Conservation (phyloP, 2,113 vertebrate species). For the Falcunculus frontatus region DNA sequence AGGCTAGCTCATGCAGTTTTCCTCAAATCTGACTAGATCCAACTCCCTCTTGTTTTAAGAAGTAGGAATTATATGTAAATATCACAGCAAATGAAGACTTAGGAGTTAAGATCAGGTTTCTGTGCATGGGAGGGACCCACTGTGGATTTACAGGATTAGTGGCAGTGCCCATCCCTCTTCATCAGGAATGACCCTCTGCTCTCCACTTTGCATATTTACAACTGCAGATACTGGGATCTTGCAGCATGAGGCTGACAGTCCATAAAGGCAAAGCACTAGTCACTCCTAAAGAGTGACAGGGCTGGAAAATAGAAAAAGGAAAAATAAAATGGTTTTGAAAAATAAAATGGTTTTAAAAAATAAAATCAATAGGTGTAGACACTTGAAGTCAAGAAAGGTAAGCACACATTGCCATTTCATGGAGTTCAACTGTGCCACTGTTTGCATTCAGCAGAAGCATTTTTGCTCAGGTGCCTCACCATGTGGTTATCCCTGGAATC, state of each 20-base stretch:
- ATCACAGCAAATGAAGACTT: background rate
- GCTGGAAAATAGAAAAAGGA: background rate
- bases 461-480: background rate
- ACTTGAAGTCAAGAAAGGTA: background rate
- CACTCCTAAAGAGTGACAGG: background rate
- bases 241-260: background rate
- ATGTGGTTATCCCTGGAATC: background rate
- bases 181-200: background rate
- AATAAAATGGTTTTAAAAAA: background rate
- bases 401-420: background rate
- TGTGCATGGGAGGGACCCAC: background rate
- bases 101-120: background rate
- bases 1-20: background rate
- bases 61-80: background rate
- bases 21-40: background rate
- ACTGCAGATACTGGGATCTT: background rate
- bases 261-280: background rate
- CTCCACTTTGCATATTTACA: background rate
- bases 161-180: background rate
- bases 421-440: background rate
- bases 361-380: background rate
- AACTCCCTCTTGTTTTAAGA: background rate
- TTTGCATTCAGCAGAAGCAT: background rate
- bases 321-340: background rate
- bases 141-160: background rate